phyloP scores from a whole-genome alignment of 2,888 invertebrate species.

The Hypomecis atomaria region DNA sequence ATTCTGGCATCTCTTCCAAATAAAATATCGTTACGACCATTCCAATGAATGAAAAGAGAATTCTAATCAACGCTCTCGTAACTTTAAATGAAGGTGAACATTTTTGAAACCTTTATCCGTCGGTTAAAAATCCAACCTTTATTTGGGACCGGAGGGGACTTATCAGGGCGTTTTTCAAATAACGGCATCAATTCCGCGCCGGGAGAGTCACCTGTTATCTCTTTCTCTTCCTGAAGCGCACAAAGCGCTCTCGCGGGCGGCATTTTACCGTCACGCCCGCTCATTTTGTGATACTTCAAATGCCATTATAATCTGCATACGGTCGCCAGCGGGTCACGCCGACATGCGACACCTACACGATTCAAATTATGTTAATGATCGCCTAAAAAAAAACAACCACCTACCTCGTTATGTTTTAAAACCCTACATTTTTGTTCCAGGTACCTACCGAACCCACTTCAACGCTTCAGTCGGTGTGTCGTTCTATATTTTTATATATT shows the following conservation, averaged over 20 bases:
- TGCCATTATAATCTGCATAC: constrained; percentile 63
- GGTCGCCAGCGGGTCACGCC: constrained; percentile 45
- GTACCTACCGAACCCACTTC: constrained; percentile 50
- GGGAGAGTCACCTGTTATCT: constrained; percentile 71
- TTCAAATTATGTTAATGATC: constrained; percentile 67
- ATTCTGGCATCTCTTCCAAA: constrained; percentile 45
- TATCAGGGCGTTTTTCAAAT: constrained; percentile 76
- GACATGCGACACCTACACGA: constrained; percentile 49
- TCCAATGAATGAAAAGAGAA: constrained; percentile 59
- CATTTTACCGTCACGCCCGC: constrained; percentile 57
- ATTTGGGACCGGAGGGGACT: constrained; percentile 70
- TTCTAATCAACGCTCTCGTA: constrained; percentile 65
- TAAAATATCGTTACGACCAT: constrained; percentile 52
- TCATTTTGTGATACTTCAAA: constrained; percentile 66
- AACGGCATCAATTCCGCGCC: constrained; percentile 69
- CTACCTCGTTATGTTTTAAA: constrained; percentile 60
- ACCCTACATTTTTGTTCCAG: constrained; percentile 67
- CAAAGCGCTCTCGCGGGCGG: constrained; percentile 59
- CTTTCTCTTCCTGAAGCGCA: constrained; percentile 65
- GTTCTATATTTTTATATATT: constrained; percentile 38
- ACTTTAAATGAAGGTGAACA: constrained; percentile 70
- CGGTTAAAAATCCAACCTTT: constrained; percentile 64
- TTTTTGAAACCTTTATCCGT: constrained; percentile 68
- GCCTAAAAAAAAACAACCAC: constrained; percentile 60
- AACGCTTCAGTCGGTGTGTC: constrained; percentile 39